A percentile compares a stretch with the other conserved stretches of the same genome.
These are phyloP conservation scores for Gnathonemus echidnorhynchus DNA, from an alignment of 2,113 vertebrate genomes.

Conservation along the genomic window DNA sequence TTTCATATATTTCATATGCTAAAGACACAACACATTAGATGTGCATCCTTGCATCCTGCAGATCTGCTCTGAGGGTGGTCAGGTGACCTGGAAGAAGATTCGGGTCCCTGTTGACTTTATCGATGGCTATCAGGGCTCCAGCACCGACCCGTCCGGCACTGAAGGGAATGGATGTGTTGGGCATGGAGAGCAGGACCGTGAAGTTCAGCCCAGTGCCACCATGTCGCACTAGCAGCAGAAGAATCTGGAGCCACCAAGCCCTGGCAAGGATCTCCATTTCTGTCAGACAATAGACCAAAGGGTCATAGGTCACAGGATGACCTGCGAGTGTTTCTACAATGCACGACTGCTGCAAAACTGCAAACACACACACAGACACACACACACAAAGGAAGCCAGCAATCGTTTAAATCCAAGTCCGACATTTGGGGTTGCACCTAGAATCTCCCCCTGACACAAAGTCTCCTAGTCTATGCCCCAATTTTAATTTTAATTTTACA, in stretches of 20 bases:
- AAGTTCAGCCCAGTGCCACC: constrained; percentile 19
- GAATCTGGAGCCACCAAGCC: not conserved
- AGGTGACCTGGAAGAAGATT: constrained; percentile 34
- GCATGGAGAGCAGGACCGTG: constrained; percentile 37
- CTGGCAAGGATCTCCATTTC: not conserved
- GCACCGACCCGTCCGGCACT: constrained; percentile 34
- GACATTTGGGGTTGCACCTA: not conserved
- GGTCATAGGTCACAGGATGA: not conserved
- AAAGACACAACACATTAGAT: not conserved
- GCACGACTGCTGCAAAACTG: not conserved
- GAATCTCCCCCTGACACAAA: not conserved
- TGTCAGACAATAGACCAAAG: not conserved
- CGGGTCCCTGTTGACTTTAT: constrained; percentile 27
- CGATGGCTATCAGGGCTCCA: constrained; percentile 35
- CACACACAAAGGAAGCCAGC: not conserved
- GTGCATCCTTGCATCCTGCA: not conserved
- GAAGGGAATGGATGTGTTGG: constrained; percentile 35
- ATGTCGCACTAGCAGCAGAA: not conserved
- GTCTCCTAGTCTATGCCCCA: not conserved
- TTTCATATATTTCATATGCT: not conserved
- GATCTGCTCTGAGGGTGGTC: not conserved
- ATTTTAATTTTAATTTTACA: not conserved
- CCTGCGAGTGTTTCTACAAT: not conserved
- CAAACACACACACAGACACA: not conserved
- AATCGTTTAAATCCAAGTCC: not conserved